Percentiles rank a stretch among this genome's conserved stretches.
Conservation (phyloP, 2,888 invertebrate genomes). For the Neoaliturus tenellus region DNA sequence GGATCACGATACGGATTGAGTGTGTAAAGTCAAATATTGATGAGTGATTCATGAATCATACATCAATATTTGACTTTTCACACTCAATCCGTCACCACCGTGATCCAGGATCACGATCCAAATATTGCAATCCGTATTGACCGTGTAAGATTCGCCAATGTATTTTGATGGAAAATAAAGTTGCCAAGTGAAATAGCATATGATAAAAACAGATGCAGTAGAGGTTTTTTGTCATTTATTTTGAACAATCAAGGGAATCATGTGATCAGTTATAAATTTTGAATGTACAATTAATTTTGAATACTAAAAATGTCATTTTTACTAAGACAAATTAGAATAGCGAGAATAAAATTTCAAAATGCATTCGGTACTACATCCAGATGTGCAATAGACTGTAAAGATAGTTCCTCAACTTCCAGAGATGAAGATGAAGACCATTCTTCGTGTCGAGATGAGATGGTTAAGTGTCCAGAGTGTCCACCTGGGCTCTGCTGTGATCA, state of each 20-base stretch:
- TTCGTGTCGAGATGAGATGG: not conserved
- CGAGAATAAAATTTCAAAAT: not conserved
- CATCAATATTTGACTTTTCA: no score
- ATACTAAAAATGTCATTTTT: not conserved
- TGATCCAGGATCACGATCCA: no score
- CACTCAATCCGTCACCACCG: no score
- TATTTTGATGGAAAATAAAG: no score
- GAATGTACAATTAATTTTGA: not conserved
- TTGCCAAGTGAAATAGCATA: no score
- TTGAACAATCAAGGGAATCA: not conserved
- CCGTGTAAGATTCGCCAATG: no score
- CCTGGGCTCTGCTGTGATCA: not conserved
- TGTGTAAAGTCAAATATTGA: no score
- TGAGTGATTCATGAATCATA: no score
- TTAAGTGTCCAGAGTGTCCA: not conserved
- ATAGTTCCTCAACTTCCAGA: not conserved
- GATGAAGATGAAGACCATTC: not conserved
- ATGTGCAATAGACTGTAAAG: not conserved
- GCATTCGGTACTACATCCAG: not conserved
- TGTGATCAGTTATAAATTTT: not conserved
- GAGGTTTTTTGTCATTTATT: no score
- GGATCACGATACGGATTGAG: no score
- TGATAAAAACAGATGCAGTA: no score
- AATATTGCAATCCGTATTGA: no score
- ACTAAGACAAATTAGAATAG: not conserved